Evolutionary conservation across 2,888 invertebrate species (phyloP), one percentile per base, ranked within the genome.

Genomic region (Epirrhoe tristata): DNA sequence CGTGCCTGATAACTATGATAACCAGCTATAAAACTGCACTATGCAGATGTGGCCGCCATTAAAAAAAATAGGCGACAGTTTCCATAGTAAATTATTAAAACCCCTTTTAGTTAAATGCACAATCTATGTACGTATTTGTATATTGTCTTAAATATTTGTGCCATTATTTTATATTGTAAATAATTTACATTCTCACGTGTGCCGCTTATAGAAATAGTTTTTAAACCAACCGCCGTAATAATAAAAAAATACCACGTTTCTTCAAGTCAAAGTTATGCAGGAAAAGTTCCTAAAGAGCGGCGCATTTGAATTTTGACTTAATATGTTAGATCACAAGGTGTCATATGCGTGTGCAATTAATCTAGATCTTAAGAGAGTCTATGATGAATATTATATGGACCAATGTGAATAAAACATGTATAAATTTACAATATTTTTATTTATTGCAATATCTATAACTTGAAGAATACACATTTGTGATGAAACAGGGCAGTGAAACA

Each of bases 351-450:
- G 77, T 79, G 74, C 77, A 71, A 67, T 67, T 66, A 58, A 64
- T 64, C 6, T 67, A 67, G 63, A 56, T 53, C 16, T 17, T 71
- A 73, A 73, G 67, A 39, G 46, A 54, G 60, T 65, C 34, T 60
- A 39, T 63, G 58, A 67, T 66, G 32, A 4, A 63, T 50, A 53
- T 64, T 71, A 76, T 73, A 77, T 70, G 82, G 81, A 82, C 82
- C 82, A 82, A 82, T 78, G 72, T 73, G 66, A 82, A 88, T 88
- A 87, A 88, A 88, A 87, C 69, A 74, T 74, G 72, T 80, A 79
- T 76, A 66, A 81, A 85, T 77, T 79, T 81, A 76, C 56, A 75
- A 67, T 67, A 63, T 62, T 80, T 84, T 85, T 80, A 84, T 86
- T 87, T 82, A 80, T 80, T 81, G 75, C 77, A 72, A 64, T 67